phyloP scores from a whole-genome alignment of 2,888 invertebrate species.

The Taphrorychus bicolor region DNA sequence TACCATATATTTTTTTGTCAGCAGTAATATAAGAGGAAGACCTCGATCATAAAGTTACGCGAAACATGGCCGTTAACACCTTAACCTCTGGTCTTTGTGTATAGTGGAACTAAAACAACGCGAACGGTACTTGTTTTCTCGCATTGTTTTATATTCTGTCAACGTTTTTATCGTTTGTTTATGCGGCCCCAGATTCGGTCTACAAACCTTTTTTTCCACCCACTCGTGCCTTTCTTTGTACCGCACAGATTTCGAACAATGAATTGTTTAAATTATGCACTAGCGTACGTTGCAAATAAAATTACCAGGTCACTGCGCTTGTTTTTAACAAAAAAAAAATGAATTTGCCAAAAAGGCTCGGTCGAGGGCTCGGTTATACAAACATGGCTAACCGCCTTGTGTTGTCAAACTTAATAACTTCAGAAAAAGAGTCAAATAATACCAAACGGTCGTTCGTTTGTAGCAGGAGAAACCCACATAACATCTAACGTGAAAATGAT shows the following conservation, averaged over 20 bases:
- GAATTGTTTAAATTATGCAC: background rate
- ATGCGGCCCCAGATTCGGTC: background rate
- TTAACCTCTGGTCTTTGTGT: background rate
- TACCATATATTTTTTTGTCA: no score
- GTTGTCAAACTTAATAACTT: no score
- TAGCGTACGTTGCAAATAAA: background rate
- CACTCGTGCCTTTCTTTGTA: background rate
- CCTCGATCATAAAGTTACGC: background rate
- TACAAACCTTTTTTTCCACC: background rate
- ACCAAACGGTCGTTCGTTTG: no score
- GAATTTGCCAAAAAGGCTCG: no score
- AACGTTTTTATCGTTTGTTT: background rate
- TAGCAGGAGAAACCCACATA: no score
- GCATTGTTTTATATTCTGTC: background rate
- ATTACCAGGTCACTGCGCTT: no score
- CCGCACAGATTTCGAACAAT: background rate
- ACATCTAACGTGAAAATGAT: no score
- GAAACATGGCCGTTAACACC: background rate
- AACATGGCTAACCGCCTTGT: no score
- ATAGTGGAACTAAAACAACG: background rate
- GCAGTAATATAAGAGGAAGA: no score
- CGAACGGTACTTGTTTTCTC: background rate
- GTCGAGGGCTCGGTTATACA: no score
- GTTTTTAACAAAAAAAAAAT: no score
- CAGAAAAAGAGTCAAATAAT: no score